These are phyloP conservation scores for Chrysotoxum bicinctum DNA, from an alignment of 2,888 invertebrate species.

Conservation along the genomic window DNA sequence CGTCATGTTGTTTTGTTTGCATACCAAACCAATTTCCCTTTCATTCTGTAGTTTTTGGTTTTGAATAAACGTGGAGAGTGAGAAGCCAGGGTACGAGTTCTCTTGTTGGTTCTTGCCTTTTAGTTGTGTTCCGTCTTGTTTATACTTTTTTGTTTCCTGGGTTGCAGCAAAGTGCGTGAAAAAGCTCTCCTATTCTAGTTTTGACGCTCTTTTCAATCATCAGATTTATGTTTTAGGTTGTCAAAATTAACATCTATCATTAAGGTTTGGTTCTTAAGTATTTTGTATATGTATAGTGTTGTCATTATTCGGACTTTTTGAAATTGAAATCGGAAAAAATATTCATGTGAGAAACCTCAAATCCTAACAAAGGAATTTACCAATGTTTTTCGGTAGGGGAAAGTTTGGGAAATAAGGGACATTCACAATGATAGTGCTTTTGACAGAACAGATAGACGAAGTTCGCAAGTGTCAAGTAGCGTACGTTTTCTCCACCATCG, in stretches of 20 bases:
- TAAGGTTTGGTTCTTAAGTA: background rate
- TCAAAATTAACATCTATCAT: background rate
- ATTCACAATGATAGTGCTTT: conserved; percentile 43
- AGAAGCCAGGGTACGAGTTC: background rate
- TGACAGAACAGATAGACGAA: conserved; percentile 40
- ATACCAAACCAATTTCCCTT: conserved; percentile 18
- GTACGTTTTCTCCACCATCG: conserved; percentile 25
- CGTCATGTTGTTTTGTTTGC: background rate
- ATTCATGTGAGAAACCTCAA: conserved; percentile 4
- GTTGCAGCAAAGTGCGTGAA: background rate
- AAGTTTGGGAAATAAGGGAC: background rate
- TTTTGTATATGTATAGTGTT: background rate
- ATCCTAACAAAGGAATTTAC: conserved; percentile 60
- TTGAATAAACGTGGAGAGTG: background rate
- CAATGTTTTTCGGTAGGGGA: background rate
- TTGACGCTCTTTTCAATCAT: background rate
- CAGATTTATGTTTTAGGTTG: background rate
- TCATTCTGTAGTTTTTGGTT: conserved; percentile 17
- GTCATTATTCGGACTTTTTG: background rate
- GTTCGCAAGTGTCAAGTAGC: conserved; percentile 54
- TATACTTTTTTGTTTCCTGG: background rate
- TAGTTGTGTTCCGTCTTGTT: background rate
- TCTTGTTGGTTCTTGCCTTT: background rate
- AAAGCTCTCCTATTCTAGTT: background rate
- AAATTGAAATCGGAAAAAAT: background rate